phyloP scores from a whole-genome alignment of 2,113 vertebrate species.

The Anhinga rufa region DNA sequence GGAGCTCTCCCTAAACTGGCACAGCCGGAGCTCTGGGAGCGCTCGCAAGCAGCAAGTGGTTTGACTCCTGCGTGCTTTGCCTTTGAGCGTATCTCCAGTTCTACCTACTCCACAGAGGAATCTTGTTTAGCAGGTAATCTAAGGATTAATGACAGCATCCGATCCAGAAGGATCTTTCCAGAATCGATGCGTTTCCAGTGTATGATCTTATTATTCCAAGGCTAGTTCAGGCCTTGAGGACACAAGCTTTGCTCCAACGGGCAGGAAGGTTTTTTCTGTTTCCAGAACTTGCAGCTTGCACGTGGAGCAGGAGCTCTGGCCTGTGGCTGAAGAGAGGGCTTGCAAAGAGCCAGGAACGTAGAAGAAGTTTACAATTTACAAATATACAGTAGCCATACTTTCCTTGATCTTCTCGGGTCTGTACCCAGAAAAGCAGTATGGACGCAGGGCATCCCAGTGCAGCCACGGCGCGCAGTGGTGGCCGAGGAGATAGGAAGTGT shows the following conservation, averaged over 20 bases:
- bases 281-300: background rate
- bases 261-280: background rate
- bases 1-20: background rate
- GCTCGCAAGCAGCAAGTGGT: background rate
- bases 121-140: background rate
- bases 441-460: background rate
- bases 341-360: background rate
- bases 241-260: background rate
- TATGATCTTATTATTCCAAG: background rate
- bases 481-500: background rate
- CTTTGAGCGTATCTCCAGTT: background rate
- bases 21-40: background rate
- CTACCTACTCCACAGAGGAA: background rate
- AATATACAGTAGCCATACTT: fast-evolving
- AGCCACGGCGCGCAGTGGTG: background rate
- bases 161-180: background rate
- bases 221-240: background rate
- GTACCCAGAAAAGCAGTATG: background rate
- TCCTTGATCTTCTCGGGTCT: background rate
- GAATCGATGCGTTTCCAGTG: background rate
- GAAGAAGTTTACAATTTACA: background rate
- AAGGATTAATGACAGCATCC: background rate
- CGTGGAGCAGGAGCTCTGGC: background rate
- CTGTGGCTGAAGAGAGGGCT: background rate
- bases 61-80: background rate